Evolutionary conservation across 2,797 vertebrate species (phyloP), one percentile per base, ranked within the genome.

Genomic region (Phataginus tetradactyla): DNA sequence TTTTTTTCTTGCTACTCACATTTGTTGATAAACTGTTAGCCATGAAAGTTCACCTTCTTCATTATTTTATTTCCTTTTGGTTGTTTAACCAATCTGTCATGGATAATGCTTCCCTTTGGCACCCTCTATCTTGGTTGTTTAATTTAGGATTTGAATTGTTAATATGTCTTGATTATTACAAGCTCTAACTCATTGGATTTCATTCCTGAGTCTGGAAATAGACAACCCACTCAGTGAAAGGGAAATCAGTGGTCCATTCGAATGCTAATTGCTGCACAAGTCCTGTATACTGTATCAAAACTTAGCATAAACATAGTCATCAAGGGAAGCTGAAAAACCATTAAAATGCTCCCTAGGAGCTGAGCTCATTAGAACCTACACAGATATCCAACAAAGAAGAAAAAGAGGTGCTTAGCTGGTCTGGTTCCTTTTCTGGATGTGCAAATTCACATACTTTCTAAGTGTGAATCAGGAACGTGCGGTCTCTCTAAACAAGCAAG

Each of bases 121-220:
- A 87, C 49, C 18, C 57, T 93, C 55, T 89, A 49, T 86, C n/a
- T 87, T 86, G 66, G 66, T 64, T 84, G 37, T 91, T 95, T 94
- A 87, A 90, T 95, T 96, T 96, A 95, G 90, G 42, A 92, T 97
- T 96, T 97, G 86, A 96, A 96, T 97, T 96, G 93, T 97, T 97
- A 97, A 96, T 93, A 93, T 90, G 32, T 86, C 94, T 93, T 94
- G 86, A 95, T 97, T 96, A 86, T 97, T 93, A 96, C 4, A 81
- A 97, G 53, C 86, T 95, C 63, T 91, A 93, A 97, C 68, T 96
- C 94, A 88, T 37, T 91, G 42, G 57, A 95, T 95, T 96, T 79
- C 95, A 97, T 95, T 97, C 95, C 71, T 11, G 27, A 81, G 86
- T 25, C 72, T 94, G 77, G 89, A 94, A 97, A 94, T 96, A 91